Evolutionary conservation across 2,113 vertebrate genomes (phyloP).

Genomic region (Columba livia): DNA sequence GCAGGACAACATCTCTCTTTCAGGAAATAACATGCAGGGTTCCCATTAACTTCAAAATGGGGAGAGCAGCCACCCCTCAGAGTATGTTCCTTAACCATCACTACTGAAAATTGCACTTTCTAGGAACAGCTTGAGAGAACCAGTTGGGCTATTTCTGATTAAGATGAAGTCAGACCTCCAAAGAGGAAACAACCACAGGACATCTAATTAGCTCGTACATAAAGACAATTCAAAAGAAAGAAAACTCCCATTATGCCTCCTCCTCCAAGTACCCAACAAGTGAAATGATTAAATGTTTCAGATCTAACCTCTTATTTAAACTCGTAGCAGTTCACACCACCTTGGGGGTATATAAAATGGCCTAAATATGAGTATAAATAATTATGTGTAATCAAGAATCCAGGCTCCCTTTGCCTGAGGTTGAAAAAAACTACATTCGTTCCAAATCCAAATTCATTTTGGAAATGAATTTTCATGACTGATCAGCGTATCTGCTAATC

Average conservation of each 20-base stretch:
- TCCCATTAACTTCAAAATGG: not conserved
- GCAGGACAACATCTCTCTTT: not conserved
- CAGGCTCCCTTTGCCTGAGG: conserved; percentile 49
- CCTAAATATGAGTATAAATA: conserved; percentile 45
- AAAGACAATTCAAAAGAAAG: not conserved
- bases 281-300: conserved; percentile 18
- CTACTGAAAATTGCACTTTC: not conserved
- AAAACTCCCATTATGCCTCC: not conserved
- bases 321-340: not conserved
- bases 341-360: conserved; percentile 32
- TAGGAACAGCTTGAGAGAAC: not conserved
- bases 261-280: not conserved
- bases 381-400: conserved; percentile 53
- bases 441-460: conserved; percentile 59
- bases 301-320: conserved; percentile 49
- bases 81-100: not conserved
- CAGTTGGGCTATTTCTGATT: not conserved
- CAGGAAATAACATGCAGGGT: not conserved
- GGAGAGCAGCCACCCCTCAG: not conserved
- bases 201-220: not conserved
- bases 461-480: conserved; percentile 66
- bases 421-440: not conserved
- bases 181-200: not conserved
- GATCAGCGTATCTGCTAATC: conserved; percentile 54
- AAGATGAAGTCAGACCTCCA: not conserved